Evolutionary conservation across 2,797 vertebrate genomes (phyloP).

Genomic region (Rachycentron canadum): DNA sequence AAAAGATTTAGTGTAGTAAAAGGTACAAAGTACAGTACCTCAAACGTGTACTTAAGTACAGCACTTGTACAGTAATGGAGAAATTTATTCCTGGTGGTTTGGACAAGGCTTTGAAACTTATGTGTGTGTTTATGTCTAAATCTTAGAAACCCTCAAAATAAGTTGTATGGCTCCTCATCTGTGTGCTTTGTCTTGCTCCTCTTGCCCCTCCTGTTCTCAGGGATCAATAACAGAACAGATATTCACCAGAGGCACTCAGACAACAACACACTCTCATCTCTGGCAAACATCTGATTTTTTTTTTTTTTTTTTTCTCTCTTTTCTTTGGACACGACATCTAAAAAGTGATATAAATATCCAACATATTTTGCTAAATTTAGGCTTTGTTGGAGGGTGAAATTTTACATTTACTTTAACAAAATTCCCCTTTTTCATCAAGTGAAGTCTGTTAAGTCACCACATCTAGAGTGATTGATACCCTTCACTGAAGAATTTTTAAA

Average conservation of each 20-base stretch:
- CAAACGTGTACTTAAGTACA: neutral
- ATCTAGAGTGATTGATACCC: neutral
- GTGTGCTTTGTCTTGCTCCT: slow-evolving; percentile 2
- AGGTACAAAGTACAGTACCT: too few species aligned
- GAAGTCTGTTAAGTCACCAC: neutral
- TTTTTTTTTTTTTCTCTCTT: neutral
- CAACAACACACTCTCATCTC: slow-evolving; percentile 7
- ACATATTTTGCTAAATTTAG: neutral
- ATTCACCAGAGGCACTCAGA: neutral
- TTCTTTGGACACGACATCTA: neutral
- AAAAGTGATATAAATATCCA: slow-evolving; percentile 11
- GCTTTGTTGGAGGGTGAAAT: neutral
- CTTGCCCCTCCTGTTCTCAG: slow-evolving; percentile 42
- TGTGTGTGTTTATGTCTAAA: too few species aligned
- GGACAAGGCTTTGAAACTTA: neutral
- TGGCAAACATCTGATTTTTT: slow-evolving; percentile 13
- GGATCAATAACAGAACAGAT: slow-evolving; percentile 27
- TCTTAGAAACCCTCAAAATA: too few species aligned
- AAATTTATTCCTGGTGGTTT: neutral
- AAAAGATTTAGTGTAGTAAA: too few species aligned
- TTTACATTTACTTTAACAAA: neutral
- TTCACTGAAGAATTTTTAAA: neutral
- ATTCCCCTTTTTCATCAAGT: neutral
- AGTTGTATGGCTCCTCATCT: neutral
- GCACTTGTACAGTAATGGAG: too few species aligned